Percentiles rank a stretch among this genome's conserved stretches.
Evolutionary conservation across 1,140 invertebrate genomes (phyloP).

Genomic region (Drosophila teissieri): DNA sequence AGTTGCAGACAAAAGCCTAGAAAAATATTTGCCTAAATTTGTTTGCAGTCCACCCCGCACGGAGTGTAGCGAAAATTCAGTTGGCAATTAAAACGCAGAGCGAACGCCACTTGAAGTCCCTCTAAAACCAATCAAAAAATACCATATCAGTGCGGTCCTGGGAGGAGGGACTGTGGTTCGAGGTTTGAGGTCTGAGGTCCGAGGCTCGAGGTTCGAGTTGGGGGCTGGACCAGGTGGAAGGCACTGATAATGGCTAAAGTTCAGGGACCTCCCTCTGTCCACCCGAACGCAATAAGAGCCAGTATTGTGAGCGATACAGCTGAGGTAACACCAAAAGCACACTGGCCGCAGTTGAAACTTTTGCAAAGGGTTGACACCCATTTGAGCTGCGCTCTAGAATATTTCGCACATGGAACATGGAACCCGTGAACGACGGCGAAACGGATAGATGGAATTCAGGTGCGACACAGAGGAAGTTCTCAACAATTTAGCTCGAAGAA

Average conservation of each 20-base stretch:
- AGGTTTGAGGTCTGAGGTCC: neutral
- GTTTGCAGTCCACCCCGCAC: constrained; percentile 12
- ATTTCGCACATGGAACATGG: constrained; percentile 46
- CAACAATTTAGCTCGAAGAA: neutral
- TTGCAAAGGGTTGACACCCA: constrained; percentile 69
- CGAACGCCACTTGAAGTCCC: constrained; percentile 51
- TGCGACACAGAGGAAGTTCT: constrained; percentile 5
- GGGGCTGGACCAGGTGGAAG: constrained; percentile 12
- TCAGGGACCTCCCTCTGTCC: constrained; percentile 15
- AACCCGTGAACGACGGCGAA: constrained; percentile 11
- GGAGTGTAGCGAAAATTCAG: constrained; percentile 49
- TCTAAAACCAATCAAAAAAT: constrained; percentile 80
- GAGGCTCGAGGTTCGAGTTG: neutral
- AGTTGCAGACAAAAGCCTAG: constrained; percentile 57
- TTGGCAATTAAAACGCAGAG: constrained; percentile 71
- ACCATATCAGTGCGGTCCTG: constrained; percentile 53
- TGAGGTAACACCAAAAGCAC: constrained; percentile 49
- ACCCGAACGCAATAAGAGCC: constrained; percentile 12
- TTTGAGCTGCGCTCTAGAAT: constrained; percentile 58
- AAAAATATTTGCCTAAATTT: constrained; percentile 69
- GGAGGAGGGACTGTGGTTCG: constrained; percentile 15
- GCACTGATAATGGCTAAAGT: constrained; percentile 68
- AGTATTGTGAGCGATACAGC: constrained; percentile 18
- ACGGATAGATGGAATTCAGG: constrained; percentile 25
- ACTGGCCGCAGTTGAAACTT: constrained; percentile 52